These are phyloP conservation scores for Luehdorfia chinensis DNA, from an alignment of 1,140 invertebrate species.

Conservation along the genomic window DNA sequence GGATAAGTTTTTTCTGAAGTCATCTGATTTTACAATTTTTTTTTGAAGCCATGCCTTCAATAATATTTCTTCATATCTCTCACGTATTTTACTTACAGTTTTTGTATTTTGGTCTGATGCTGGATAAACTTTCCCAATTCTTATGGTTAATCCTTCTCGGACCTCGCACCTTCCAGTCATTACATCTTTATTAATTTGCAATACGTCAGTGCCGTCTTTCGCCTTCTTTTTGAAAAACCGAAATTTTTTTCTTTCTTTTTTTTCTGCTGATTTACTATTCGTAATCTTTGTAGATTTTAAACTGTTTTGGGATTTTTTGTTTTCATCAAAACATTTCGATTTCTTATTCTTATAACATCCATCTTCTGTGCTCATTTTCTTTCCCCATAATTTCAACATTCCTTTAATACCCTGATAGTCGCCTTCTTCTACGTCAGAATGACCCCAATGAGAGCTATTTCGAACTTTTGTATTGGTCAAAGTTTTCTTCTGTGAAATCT, in stretches of 20 bases:
- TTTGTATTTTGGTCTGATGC: slow-evolving; percentile 10
- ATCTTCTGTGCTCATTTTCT: slow-evolving; percentile 52
- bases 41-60: slow-evolving; percentile 44
- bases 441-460: slow-evolving; percentile 12
- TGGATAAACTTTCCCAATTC: slow-evolving; percentile 30
- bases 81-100: not conserved
- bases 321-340: slow-evolving; percentile 18
- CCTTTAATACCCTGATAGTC: slow-evolving; percentile 45
- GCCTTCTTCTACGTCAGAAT: slow-evolving; percentile 27
- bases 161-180: slow-evolving; percentile 54
- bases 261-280: slow-evolving; percentile 19
- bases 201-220: slow-evolving; percentile 39
- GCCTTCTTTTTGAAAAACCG: slow-evolving; percentile 52
- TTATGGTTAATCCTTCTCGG: slow-evolving; percentile 46
- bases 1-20: slow-evolving; percentile 44
- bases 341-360: slow-evolving; percentile 25
- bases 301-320: slow-evolving; percentile 23
- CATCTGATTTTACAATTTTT: slow-evolving; percentile 34
- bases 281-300: slow-evolving; percentile 14
- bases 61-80: slow-evolving; percentile 29
- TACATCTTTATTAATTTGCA: slow-evolving; percentile 40
- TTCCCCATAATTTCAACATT: slow-evolving; percentile 59
- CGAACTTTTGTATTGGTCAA: not conserved
- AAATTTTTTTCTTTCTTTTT: slow-evolving; percentile 46
- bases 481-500: slow-evolving; percentile 23